These are phyloP conservation scores for Acanthopleura granulata DNA, from an alignment of 2,888 invertebrate species.

Conservation along the genomic window DNA sequence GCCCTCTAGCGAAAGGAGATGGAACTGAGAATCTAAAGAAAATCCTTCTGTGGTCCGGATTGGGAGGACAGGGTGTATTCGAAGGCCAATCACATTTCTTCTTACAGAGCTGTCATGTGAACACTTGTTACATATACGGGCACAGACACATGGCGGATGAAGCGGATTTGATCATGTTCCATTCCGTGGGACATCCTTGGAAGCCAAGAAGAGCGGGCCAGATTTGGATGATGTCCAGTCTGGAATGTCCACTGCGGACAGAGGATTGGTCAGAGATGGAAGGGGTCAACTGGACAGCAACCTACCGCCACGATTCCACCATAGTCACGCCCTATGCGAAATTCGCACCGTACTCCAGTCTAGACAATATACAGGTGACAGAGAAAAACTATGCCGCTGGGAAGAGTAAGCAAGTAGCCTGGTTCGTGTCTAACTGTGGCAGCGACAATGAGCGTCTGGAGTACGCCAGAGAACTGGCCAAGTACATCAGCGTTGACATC, in stretches of 20 bases:
- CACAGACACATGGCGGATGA: conserved; percentile 80
- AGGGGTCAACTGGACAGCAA: conserved; percentile 96
- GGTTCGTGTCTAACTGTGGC: conserved; percentile 98
- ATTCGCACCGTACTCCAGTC: conserved; percentile 88
- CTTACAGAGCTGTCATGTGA: conserved; percentile 86
- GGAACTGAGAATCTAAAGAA: conserved; percentile 39
- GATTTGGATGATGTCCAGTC: conserved; percentile 92
- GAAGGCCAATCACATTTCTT: conserved; percentile 77
- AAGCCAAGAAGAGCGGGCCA: conserved; percentile 56
- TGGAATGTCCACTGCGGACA: conserved; percentile 97
- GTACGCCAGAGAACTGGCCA: conserved; percentile 86
- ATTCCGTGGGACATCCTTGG: conserved; percentile 59
- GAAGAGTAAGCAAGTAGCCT: conserved; percentile 93
- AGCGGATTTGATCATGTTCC: conserved; percentile 88
- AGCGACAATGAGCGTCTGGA: conserved; percentile 90
- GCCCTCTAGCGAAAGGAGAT: too few species aligned
- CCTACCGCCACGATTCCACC: conserved; percentile 94
- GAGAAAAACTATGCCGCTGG: conserved; percentile 77
- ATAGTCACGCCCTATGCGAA: conserved; percentile 96
- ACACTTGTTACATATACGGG: conserved; percentile 84
- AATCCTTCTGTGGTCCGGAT: conserved; percentile 52
- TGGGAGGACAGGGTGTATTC: conserved; percentile 47
- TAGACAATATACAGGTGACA: conserved; percentile 71
- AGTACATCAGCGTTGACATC: conserved; percentile 79
- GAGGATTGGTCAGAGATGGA: conserved; percentile 81